These are phyloP conservation scores for Caenorhabditis remanei DNA, from an alignment of 1,140 invertebrate genomes.

Conservation along the genomic window DNA sequence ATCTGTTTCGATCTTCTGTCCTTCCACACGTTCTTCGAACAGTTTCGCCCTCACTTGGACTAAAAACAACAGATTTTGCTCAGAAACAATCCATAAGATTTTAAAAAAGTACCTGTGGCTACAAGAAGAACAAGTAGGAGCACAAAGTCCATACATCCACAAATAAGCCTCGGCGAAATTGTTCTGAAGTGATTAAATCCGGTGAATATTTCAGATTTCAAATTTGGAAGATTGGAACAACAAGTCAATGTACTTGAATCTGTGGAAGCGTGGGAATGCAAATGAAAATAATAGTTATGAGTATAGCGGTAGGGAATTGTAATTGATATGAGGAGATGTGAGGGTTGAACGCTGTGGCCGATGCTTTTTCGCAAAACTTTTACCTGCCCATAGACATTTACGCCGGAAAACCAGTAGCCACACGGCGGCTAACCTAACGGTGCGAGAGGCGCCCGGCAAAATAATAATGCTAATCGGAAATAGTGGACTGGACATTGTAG, in stretches of 20 bases:
- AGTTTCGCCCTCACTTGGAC: conserved; percentile 26
- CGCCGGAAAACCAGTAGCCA: conserved; percentile 49
- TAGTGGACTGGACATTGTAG: conserved; percentile 26
- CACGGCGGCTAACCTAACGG: conserved; percentile 35
- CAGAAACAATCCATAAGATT: neutral
- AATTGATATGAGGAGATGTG: conserved; percentile 45
- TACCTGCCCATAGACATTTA: conserved; percentile 53
- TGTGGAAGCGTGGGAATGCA: neutral
- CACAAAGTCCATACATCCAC: conserved; percentile 55
- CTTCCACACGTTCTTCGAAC: conserved; percentile 14
- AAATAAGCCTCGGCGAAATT: neutral
- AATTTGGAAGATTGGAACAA: neutral
- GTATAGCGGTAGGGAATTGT: neutral
- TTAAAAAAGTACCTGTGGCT: conserved; percentile 7
- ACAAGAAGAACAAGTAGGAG: conserved; percentile 47
- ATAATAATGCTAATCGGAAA: conserved; percentile 56
- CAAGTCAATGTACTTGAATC: neutral
- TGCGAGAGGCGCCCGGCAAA: conserved; percentile 43
- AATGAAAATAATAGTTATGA: conserved; percentile 30
- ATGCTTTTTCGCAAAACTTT: conserved; percentile 51
- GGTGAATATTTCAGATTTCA: neutral
- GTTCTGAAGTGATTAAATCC: neutral
- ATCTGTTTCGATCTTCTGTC: conserved; percentile 34
- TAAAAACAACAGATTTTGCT: neutral
- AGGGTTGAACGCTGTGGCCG: conserved; percentile 20